Evolutionary conservation across 1,140 invertebrate genomes (phyloP).

Genomic region (Atta colombica): DNA sequence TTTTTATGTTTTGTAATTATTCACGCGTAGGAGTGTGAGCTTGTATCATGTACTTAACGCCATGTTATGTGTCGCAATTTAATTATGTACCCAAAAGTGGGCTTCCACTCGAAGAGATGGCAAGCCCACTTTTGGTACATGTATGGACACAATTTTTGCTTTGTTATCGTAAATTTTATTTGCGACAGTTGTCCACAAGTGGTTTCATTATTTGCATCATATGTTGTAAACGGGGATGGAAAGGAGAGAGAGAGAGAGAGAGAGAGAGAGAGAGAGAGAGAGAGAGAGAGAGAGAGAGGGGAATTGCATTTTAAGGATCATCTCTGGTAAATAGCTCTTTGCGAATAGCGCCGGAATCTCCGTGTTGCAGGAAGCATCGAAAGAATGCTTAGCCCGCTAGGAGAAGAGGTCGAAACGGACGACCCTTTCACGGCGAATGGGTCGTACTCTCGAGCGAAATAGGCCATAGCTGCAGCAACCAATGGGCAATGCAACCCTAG

Average conservation of each 20-base stretch:
- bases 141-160: background rate
- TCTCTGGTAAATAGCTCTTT: conserved; percentile 53
- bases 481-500: conserved; percentile 84
- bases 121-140: background rate
- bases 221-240: background rate
- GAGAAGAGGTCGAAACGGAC: conserved; percentile 78
- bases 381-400: conserved; percentile 65
- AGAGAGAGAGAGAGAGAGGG: no score
- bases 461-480: conserved; percentile 86
- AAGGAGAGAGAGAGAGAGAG: no score
- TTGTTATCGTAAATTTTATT: conserved; percentile 22
- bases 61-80: conserved; percentile 32
- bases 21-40: background rate
- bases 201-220: conserved; percentile 5
- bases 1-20: conserved; percentile 1
- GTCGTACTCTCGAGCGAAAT: conserved; percentile 86
- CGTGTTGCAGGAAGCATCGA: conserved; percentile 62
- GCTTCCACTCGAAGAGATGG: background rate
- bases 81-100: background rate
- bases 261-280: no score
- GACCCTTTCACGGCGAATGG: conserved; percentile 84
- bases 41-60: conserved; percentile 2
- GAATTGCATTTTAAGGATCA: conserved; percentile 41
- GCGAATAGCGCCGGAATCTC: conserved; percentile 61
- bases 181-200: background rate